phyloP scores from a whole-genome alignment of 2,888 invertebrate species.

The Mycalesis mineus region DNA sequence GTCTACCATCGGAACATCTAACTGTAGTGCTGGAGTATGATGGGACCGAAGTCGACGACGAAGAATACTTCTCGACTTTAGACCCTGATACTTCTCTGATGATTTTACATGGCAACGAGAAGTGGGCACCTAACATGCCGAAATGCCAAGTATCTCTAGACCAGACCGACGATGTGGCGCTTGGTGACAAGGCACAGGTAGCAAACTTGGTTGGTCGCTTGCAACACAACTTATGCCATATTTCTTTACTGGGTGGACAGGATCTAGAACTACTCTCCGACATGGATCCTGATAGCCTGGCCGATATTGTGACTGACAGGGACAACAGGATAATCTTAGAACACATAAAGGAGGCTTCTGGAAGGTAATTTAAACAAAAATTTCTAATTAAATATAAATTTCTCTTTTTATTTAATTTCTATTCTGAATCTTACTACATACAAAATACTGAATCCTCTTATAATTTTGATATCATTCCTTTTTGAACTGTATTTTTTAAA shows the following conservation, averaged over 20 bases:
- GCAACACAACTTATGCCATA: constrained; percentile 89
- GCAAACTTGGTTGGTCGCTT: constrained; percentile 87
- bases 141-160: constrained; percentile 81
- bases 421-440: no score
- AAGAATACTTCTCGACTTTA: constrained; percentile 94
- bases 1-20: constrained; percentile 80
- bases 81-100: constrained; percentile 92
- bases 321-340: constrained; percentile 86
- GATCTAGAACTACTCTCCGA: constrained; percentile 91
- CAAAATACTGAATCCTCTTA: no score
- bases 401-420: no score
- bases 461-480: no score
- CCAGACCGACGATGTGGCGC: constrained; percentile 75
- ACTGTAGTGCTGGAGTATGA: constrained; percentile 93
- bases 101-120: constrained; percentile 86
- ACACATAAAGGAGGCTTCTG: constrained; percentile 90
- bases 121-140: constrained; percentile 83
- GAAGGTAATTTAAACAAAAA: constrained; percentile 73
- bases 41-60: constrained; percentile 97
- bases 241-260: constrained; percentile 89
- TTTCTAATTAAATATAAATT: no score
- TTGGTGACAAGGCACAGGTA: constrained; percentile 78
- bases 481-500: no score
- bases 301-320: constrained; percentile 86
- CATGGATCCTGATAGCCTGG: constrained; percentile 93